Evolutionary conservation across 92 coral and sea anemone genomes (phyloP).

Genomic region (Epizoanthus ramosus): DNA sequence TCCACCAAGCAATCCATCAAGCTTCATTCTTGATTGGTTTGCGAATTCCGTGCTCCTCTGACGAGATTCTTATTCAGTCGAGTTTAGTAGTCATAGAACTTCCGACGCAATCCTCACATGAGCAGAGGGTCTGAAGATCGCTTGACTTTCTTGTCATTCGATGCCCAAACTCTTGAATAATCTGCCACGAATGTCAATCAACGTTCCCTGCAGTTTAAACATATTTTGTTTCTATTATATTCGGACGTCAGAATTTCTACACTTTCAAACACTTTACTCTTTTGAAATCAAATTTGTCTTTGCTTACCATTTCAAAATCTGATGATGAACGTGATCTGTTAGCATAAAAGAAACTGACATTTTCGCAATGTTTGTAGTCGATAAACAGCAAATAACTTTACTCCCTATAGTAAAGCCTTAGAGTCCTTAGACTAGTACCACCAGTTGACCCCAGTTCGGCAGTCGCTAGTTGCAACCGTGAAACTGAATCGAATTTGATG

Average conservation of each 20-base stretch:
- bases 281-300: neutral
- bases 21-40: neutral
- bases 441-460: too few species aligned
- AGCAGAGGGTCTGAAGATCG: conserved; percentile 3
- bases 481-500: too few species aligned
- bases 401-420: too few species aligned
- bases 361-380: too few species aligned
- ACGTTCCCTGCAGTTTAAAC: neutral
- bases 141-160: conserved; percentile 24
- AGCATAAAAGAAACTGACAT: too few species aligned
- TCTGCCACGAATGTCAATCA: conserved; percentile 24
- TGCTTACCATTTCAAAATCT: neutral
- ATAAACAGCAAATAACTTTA: too few species aligned
- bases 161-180: conserved; percentile 23
- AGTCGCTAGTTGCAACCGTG: too few species aligned
- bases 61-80: neutral
- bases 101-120: conserved; percentile 24
- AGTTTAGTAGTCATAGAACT: neutral
- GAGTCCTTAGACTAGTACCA: too few species aligned
- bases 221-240: neutral
- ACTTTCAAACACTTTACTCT: neutral
- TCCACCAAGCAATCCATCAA: neutral
- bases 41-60: neutral
- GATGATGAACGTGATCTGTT: neutral
- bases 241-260: neutral